phyloP scores from a whole-genome alignment of 2,888 invertebrate genomes.

The Anticlea derivata region DNA sequence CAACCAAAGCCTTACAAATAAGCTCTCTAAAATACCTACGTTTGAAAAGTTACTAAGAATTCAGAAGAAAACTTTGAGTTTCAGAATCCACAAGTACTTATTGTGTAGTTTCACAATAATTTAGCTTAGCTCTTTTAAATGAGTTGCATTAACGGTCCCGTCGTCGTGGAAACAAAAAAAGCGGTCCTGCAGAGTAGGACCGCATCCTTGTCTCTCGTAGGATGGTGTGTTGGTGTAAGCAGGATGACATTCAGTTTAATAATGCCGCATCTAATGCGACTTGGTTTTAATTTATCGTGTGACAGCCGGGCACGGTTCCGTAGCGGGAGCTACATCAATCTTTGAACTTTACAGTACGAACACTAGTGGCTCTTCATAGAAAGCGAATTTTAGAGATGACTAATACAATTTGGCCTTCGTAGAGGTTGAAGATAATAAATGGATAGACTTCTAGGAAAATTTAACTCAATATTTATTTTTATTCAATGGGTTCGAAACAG shows the following conservation, averaged over 20 bases:
- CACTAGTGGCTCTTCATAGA: slow-evolving; percentile 41
- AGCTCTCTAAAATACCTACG: background rate
- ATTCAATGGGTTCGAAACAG: too few species aligned
- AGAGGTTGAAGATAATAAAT: background rate
- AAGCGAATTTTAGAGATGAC: slow-evolving; percentile 53
- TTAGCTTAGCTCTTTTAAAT: slow-evolving; percentile 65
- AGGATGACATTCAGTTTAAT: slow-evolving; percentile 66
- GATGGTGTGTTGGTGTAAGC: slow-evolving; percentile 56
- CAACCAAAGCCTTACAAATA: too few species aligned
- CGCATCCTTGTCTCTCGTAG: slow-evolving; percentile 64
- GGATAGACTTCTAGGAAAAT: background rate
- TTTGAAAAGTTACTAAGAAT: background rate
- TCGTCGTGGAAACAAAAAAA: slow-evolving; percentile 75
- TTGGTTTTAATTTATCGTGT: slow-evolving; percentile 79
- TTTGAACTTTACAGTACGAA: slow-evolving; percentile 42
- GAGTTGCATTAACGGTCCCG: slow-evolving; percentile 73
- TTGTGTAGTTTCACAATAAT: slow-evolving; percentile 28
- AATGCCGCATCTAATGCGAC: slow-evolving; percentile 70
- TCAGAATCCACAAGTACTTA: slow-evolving; percentile 1
- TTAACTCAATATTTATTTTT: background rate
- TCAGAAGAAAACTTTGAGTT: background rate
- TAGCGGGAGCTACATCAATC: slow-evolving; percentile 76
- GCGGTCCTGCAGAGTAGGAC: slow-evolving; percentile 64
- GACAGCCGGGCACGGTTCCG: slow-evolving; percentile 71
- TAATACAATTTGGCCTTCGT: slow-evolving; percentile 37